Evolutionary conservation across 2,113 vertebrate species (phyloP), one percentile per base, ranked within the genome.

Genomic region (Petroica traversi): DNA sequence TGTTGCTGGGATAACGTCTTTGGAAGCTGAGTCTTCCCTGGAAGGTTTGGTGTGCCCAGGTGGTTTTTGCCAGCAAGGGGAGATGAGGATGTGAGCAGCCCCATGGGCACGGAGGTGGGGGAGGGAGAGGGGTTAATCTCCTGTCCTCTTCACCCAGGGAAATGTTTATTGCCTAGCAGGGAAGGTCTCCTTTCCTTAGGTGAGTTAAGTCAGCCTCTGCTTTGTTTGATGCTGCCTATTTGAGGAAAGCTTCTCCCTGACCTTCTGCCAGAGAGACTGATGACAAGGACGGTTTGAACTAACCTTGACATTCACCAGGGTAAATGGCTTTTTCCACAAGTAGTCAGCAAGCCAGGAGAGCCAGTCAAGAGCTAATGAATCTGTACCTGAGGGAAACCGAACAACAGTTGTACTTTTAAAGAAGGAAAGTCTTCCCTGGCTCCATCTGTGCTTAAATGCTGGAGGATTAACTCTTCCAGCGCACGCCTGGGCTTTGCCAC

Each of bases 291-390:
- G 36, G 96, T 97, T 96, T 98, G 96, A 97, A 97, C 98, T 99
- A 98, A 99, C 99, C 99, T 99, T 99, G 99, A 99, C 99, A 99
- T 99, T 99, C 98, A 99, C 97, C 97, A 97, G 98, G 98, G 98
- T 99, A 99, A 99, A 99, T 99, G 98, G 98, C 98, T 99, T 98
- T 98, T 98, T 98, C 96, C 98, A 98, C 98, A 98, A 98, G 98
- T 98, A 98, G 98, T 98, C 98, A 92, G 98, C 98, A 98, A 98
- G 99, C 98, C 98, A 97, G 97, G 89, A 97, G 91, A 97, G 98
- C 97, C 98, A 97, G 98, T 97, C 98, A 98, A 98, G 97, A 98
- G 97, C 98, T 98, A 98, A 99, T 98, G 98, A 98, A 98, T 98
- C 97, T 97, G 91, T 91, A 98, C 98, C 98, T 98, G 97, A 96